Conservation (phyloP, 2,797 vertebrate species). For the Triplophysa yarkandensis region DNA sequence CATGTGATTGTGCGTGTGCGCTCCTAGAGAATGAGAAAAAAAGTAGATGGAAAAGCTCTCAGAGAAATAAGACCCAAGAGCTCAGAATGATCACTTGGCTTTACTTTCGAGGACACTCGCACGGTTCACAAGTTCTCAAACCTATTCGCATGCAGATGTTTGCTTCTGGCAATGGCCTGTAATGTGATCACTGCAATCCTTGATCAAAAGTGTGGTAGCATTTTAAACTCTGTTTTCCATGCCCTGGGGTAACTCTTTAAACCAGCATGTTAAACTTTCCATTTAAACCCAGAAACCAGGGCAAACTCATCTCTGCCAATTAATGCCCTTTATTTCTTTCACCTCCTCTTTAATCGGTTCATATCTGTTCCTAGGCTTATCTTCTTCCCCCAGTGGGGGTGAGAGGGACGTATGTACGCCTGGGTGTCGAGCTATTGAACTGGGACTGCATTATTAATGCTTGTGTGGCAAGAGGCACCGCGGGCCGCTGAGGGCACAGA, state of each 20-base stretch:
- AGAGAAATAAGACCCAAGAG: conserved; percentile 16
- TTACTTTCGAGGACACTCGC: conserved; percentile 22
- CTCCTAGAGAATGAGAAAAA: background rate
- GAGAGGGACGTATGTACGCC: conserved; percentile 18
- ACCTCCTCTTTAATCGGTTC: conserved; percentile 38
- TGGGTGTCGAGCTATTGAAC: conserved; percentile 40
- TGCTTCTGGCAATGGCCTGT: conserved; percentile 30
- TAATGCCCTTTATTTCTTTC: conserved; percentile 37
- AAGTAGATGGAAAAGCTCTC: background rate
- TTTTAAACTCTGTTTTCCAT: conserved; percentile 33
- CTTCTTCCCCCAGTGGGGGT: conserved; percentile 12
- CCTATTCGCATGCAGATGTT: conserved; percentile 43
- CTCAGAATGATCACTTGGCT: conserved; percentile 10
- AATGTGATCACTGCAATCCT: conserved; percentile 31
- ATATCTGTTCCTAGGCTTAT: conserved; percentile 20
- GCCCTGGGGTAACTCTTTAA: conserved; percentile 26
- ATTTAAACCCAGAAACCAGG: conserved; percentile 27
- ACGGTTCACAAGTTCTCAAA: conserved; percentile 24
- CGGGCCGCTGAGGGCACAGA: conserved; percentile 9
- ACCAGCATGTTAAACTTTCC: conserved; percentile 16
- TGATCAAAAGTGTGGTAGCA: conserved; percentile 45
- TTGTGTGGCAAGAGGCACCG: conserved; percentile 32
- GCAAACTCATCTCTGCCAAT: conserved; percentile 42
- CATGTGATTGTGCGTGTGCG: background rate
- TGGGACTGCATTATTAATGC: conserved; percentile 47